Percentiles rank a stretch among this genome's conserved stretches.
Conservation (phyloP, 2,888 invertebrate species). For the Phalera bucephala region DNA sequence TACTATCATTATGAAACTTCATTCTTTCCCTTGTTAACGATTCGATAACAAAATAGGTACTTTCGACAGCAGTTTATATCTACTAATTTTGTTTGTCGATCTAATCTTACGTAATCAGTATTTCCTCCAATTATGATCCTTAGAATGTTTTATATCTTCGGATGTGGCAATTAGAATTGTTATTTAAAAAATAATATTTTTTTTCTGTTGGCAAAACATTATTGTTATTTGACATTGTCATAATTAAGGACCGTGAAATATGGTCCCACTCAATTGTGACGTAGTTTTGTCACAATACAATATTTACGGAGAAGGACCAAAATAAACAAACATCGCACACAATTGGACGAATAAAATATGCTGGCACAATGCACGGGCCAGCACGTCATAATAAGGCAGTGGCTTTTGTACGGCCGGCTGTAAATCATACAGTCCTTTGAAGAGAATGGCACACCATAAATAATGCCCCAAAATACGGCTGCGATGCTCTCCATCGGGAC, state of each 20-base stretch:
- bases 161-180: conserved; percentile 6
- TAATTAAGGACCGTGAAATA: conserved; percentile 76
- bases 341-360: conserved; percentile 73
- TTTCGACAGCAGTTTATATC: conserved; percentile 47
- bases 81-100: conserved; percentile 41
- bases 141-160: conserved; percentile 10
- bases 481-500: conserved; percentile 61
- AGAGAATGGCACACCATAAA: conserved; percentile 79
- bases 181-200: conserved; percentile 13
- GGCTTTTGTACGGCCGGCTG: conserved; percentile 73
- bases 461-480: conserved; percentile 70
- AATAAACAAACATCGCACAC: conserved; percentile 79
- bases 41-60: conserved; percentile 56
- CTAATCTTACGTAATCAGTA: conserved; percentile 24
- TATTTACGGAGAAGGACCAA: conserved; percentile 76
- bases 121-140: conserved; percentile 10
- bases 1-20: conserved; percentile 69
- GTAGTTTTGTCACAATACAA: conserved; percentile 66
- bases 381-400: conserved; percentile 79
- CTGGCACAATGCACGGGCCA: conserved; percentile 75
- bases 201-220: conserved; percentile 56
- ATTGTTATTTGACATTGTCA: conserved; percentile 40
- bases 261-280: conserved; percentile 62
- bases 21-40: conserved; percentile 70
- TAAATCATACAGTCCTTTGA: conserved; percentile 80